Evolutionary conservation across 1,140 invertebrate species (phyloP), one percentile per base, ranked within the genome.

Genomic region (Solenopsis fugax): DNA sequence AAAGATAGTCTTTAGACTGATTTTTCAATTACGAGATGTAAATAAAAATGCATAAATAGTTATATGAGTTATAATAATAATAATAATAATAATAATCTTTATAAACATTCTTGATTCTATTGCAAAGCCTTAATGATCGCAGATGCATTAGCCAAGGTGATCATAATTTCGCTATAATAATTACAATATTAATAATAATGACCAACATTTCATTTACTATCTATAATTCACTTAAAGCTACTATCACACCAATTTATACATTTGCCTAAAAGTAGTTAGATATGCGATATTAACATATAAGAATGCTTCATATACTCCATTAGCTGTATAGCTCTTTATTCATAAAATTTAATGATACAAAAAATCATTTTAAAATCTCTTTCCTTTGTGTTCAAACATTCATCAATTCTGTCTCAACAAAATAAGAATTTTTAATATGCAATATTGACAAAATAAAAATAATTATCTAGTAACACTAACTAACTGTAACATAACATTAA

Each of bases 171-270:
- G 16, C 86, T 88, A 86, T 82, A 34, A 90, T 90, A 86, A 88
- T 90, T 75, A 86, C 73, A 89, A 90, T 88, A 85, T 48, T 91
- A 88, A 81, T 93, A 91, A 89, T 89, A 91, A 91, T 91, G 89
- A 89, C 85, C 91, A 90, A 92, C 86, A 93, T 91, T 92, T 92
- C 58, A 92, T 93, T 93, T 71, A 76, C 91, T 93, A 92, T 87
- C 91, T 93, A 93, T 72, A 69, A 80, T 67, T 91, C 87, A 67
- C 94, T 94, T 95, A 95, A 92, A 92, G 84, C 94, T 95, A 95
- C 93, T 95, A 95, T 95, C 95, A 95, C 95, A 95, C 95, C 95
- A 71, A 95, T 95, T 94, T 94, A 94, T 95, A 95, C 94, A 95
- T 93, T 93, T 91, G 69, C 71, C 80, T 92, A 91, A 91, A 85